Evolutionary conservation across 2,888 invertebrate species (phyloP).

Genomic region (Scaptomyza flava): DNA sequence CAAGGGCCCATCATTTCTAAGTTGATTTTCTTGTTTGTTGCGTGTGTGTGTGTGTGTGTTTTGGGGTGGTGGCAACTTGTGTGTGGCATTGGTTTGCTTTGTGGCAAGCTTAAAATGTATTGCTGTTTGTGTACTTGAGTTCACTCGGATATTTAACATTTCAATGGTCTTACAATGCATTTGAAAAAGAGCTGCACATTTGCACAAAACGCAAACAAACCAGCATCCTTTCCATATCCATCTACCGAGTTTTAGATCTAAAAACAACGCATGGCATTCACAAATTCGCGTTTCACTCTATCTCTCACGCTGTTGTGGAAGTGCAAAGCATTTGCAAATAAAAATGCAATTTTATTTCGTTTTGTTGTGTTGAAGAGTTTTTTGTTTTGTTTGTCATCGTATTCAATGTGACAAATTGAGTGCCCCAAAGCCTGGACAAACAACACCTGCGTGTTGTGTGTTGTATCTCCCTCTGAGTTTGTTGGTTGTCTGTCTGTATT

Average conservation of each 20-base stretch:
- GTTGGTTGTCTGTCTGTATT: slow-evolving; percentile 21
- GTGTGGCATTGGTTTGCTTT: slow-evolving; percentile 26
- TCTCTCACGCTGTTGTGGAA: slow-evolving; percentile 44
- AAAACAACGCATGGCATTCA: slow-evolving; percentile 48
- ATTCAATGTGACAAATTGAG: slow-evolving; percentile 79
- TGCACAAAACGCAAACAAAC: slow-evolving; percentile 20
- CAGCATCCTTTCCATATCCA: background rate
- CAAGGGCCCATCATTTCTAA: slow-evolving; percentile 81
- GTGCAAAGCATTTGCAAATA: slow-evolving; percentile 78
- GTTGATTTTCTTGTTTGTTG: slow-evolving; percentile 81
- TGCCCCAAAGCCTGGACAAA: slow-evolving; percentile 59
- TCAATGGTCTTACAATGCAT: slow-evolving; percentile 43
- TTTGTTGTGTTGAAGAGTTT: slow-evolving; percentile 41
- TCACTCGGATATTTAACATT: slow-evolving; percentile 45
- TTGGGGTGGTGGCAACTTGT: slow-evolving; percentile 4
- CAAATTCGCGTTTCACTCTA: slow-evolving; percentile 22
- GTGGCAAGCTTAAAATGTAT: slow-evolving; percentile 14
- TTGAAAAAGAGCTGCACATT: slow-evolving; percentile 27
- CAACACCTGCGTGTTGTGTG: slow-evolving; percentile 37
- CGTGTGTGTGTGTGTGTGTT: slow-evolving; percentile 5
- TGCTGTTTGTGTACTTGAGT: slow-evolving; percentile 7
- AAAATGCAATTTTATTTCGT: slow-evolving; percentile 81
- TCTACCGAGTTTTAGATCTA: slow-evolving; percentile 30
- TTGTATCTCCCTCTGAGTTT: slow-evolving; percentile 12
- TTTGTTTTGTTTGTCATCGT: slow-evolving; percentile 69